Percentiles rank a stretch among this genome's conserved stretches.
Conservation (phyloP, 2,113 vertebrate genomes). For the Arenaria interpres region DNA sequence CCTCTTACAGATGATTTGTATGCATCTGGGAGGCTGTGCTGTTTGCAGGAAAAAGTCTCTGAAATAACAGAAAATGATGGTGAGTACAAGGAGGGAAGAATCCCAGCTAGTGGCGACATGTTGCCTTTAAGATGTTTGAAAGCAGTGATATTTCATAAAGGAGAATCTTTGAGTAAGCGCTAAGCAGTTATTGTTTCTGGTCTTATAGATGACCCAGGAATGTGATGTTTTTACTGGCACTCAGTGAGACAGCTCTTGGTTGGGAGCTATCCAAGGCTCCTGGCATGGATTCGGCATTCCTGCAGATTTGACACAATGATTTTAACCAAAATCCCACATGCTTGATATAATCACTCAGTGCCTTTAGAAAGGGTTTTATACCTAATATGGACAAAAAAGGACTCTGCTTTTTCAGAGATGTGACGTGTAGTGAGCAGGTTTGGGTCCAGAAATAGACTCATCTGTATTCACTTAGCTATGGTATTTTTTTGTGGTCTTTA, state of each 20-base stretch:
- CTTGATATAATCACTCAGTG: conserved; percentile 95
- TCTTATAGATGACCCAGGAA: conserved; percentile 76
- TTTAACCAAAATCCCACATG: conserved; percentile 95
- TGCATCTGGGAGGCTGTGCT: neutral
- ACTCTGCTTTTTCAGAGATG: conserved; percentile 79
- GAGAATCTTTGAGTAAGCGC: conserved; percentile 34
- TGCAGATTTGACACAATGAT: conserved; percentile 87
- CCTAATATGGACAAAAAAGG: conserved; percentile 98
- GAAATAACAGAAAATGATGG: neutral
- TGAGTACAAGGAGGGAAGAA: neutral
- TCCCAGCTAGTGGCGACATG: neutral
- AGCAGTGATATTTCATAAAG: conserved; percentile 32
- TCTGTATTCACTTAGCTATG: conserved; percentile 78
- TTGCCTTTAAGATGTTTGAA: neutral
- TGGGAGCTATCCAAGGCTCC: conserved; percentile 85
- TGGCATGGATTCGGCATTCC: conserved; percentile 89
- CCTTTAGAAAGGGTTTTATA: conserved; percentile 88
- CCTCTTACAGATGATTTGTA: neutral
- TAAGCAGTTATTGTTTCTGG: conserved; percentile 67
- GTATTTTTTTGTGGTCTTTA: conserved; percentile 50
- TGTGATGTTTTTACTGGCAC: conserved; percentile 81
- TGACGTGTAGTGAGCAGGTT: conserved; percentile 76
- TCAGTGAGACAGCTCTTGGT: conserved; percentile 79
- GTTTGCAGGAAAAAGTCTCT: neutral
- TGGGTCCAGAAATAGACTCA: conserved; percentile 80